phyloP scores from a whole-genome alignment of 1,140 invertebrate species.

The Drosophila nikananu region DNA sequence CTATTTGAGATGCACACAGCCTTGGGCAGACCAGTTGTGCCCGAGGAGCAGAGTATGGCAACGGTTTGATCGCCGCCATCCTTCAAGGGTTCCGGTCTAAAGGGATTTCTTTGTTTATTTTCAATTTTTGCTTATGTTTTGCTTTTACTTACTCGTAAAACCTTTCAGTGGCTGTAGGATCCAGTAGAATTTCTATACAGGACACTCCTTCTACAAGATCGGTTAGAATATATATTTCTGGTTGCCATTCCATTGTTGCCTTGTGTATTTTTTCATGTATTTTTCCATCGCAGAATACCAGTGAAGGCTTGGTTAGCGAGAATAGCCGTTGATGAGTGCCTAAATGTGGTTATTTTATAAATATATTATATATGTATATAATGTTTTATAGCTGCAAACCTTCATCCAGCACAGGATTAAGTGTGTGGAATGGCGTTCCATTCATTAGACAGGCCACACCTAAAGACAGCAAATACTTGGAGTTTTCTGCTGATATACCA shows the following conservation, averaged over 20 bases:
- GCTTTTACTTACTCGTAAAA: conserved; percentile 60
- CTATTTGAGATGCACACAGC: conserved; percentile 90
- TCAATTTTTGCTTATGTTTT: rapidly evolving
- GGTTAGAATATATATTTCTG: conserved; percentile 65
- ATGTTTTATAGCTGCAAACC: conserved; percentile 28
- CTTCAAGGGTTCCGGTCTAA: conserved; percentile 57
- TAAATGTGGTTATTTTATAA: not conserved
- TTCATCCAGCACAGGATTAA: conserved; percentile 58
- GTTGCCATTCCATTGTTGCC: conserved; percentile 54
- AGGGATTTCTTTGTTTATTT: not conserved
- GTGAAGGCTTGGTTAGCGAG: conserved; percentile 59
- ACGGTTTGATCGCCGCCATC: conserved; percentile 67
- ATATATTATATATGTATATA: not conserved
- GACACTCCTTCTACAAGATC: conserved; percentile 56
- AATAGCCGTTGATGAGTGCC: conserved; percentile 62
- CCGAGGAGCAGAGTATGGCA: conserved; percentile 87
- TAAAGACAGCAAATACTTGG: conserved; percentile 63
- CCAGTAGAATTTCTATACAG: conserved; percentile 60
- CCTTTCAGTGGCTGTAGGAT: conserved; percentile 55
- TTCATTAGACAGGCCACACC: conserved; percentile 74
- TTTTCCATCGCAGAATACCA: conserved; percentile 73
- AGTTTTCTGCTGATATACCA: conserved; percentile 70
- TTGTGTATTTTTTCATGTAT: conserved; percentile 63
- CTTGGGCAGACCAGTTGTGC: conserved; percentile 92
- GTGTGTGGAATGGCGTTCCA: conserved; percentile 64